A percentile compares a stretch with the other conserved stretches of the same genome.
These are phyloP conservation scores for Dendroctonus valens DNA, from an alignment of 1,140 invertebrate genomes.

Conservation along the genomic window DNA sequence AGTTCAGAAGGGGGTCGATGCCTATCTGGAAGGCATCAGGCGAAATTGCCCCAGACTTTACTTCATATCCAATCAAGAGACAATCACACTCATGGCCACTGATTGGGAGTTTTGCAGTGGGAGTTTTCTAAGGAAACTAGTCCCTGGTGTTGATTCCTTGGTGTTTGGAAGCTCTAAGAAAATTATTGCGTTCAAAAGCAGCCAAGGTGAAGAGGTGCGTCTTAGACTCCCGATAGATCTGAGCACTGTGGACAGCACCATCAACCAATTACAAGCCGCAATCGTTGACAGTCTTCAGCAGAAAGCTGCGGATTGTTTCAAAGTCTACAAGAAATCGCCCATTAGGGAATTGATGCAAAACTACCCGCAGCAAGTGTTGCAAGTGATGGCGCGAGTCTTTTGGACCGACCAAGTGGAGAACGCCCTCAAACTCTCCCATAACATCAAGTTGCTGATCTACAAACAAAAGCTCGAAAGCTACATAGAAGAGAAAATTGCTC, in stretches of 20 bases:
- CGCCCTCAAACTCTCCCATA: slow-evolving; percentile 23
- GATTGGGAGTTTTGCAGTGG: too few relatives aligned
- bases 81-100: too few relatives aligned
- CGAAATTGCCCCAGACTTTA: slow-evolving; percentile 88
- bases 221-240: slow-evolving; percentile 72
- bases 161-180: slow-evolving; percentile 42
- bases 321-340: slow-evolving; percentile 21
- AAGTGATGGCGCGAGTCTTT: slow-evolving; percentile 23
- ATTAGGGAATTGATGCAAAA: slow-evolving; percentile 22
- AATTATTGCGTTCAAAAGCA: slow-evolving; percentile 67
- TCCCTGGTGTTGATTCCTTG: too few relatives aligned
- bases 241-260: slow-evolving; percentile 55
- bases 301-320: slow-evolving; percentile 24
- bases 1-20: slow-evolving; percentile 81
- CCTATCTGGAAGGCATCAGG: slow-evolving; percentile 87
- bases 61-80: slow-evolving; percentile 89
- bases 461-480: slow-evolving; percentile 17
- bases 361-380: slow-evolving; percentile 30
- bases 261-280: slow-evolving; percentile 77
- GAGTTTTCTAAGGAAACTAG: too few relatives aligned
- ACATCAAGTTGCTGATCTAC: slow-evolving; percentile 31
- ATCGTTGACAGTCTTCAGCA: slow-evolving; percentile 66
- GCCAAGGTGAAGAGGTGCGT: slow-evolving; percentile 73
- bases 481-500: slow-evolving; percentile 28
- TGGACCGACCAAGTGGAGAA: slow-evolving; percentile 34